phyloP scores from a whole-genome alignment of 1,140 invertebrate genomes.

The Euglossa dilemma region DNA sequence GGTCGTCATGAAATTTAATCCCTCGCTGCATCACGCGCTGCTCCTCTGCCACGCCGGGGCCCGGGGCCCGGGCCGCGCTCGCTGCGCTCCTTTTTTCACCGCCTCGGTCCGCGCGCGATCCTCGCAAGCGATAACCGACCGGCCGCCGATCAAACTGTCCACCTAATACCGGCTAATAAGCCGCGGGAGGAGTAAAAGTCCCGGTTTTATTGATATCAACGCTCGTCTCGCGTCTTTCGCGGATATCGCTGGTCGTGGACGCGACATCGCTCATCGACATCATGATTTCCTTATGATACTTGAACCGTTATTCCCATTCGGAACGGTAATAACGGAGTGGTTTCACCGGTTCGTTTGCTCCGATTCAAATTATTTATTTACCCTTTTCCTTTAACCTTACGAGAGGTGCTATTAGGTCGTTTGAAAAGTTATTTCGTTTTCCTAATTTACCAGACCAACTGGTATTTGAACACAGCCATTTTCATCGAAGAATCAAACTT shows the following conservation, averaged over 20 bases:
- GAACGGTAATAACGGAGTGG: no score
- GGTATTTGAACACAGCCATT: no score
- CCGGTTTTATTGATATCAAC: conserved; percentile 43
- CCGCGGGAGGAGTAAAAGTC: conserved; percentile 25
- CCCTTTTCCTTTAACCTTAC: no score
- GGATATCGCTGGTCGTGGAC: no score
- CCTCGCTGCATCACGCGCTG: conserved; percentile 25
- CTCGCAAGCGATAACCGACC: conserved; percentile 11
- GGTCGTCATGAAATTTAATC: conserved; percentile 65
- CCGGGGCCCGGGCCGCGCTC: not conserved
- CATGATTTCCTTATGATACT: not conserved
- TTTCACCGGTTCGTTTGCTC: no score
- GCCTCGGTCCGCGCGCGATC: not conserved
- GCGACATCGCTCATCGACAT: not conserved
- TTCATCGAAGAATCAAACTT: no score
- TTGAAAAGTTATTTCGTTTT: no score
- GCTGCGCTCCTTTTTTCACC: not conserved
- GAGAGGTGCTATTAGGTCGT: no score
- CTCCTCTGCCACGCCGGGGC: not conserved
- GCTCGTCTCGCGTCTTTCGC: not conserved
- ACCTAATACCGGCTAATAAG: conserved; percentile 50
- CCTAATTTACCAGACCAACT: no score
- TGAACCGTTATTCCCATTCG: no score
- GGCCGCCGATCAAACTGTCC: conserved; percentile 48
- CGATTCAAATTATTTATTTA: no score